Evolutionary conservation across 2,888 invertebrate genomes (phyloP), one percentile per base, ranked within the genome.

Genomic region (Drosophila barbarae): DNA sequence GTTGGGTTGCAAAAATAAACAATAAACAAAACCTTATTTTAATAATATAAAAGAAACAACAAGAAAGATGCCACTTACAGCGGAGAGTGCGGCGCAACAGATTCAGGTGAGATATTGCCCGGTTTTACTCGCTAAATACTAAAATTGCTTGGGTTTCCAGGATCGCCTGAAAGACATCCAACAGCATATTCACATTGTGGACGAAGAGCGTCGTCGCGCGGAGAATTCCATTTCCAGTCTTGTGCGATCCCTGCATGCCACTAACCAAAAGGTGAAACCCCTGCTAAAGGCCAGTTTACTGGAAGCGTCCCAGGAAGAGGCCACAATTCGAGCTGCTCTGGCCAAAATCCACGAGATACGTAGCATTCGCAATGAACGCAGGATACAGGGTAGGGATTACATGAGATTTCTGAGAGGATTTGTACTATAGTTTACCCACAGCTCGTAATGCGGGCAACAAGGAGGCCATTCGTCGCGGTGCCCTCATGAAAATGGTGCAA

Each of bases 401-500:
- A 2, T 8, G 1, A 1, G 4, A 1, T 28, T 26, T n/a, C 0
- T 3, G 5, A 9, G 3, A 12, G 2, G 6, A 18, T 5, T 32
- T 28, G n/a, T 21, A 13, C 15, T 10, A 8, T 1, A 4, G 0
- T n/a, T 32, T 8, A 0, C 7, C 26, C 15, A 6, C 34, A 77
- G 77, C 95, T 0, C 93, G 95, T 6, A 94, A 94, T 88, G 94
- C 95, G 2, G 96, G 96, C 9, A 95, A 95, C 84, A 97, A 97
- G 81, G 97, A 97, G 87, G 96, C 96, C 0, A 95, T 98, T 73
- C 93, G 98, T 8, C 93, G 98, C 73, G 98, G 98, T 1, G 96
- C 97, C 0, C 91, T 98, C 49, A 98, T 99, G 96, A 97, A 97
- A 91, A 96, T 98, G 95, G 90, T 99, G 55, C 93, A 96, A 69